These are phyloP conservation scores for Gymnoscopelus braueri DNA, from an alignment of 2,797 vertebrate genomes.

Conservation along the genomic window DNA sequence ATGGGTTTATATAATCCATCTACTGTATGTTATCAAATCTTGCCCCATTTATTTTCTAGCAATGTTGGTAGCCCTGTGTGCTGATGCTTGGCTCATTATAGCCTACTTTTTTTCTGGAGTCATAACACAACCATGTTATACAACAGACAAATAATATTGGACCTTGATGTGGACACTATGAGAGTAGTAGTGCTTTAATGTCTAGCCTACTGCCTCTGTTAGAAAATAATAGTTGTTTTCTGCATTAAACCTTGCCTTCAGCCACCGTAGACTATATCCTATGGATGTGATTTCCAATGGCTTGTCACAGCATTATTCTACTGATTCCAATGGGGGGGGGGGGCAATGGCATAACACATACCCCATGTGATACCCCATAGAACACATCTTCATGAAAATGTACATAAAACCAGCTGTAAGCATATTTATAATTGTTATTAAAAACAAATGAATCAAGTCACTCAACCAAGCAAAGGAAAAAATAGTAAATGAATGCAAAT, in stretches of 20 bases:
- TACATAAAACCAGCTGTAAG: neutral
- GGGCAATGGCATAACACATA: constrained; percentile 54
- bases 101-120: constrained; percentile 33
- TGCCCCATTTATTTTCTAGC: neutral
- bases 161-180: constrained; percentile 34
- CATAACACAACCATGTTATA: constrained; percentile 70
- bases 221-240: neutral
- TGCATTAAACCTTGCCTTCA: neutral
- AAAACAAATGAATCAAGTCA: neutral
- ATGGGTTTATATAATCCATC: constrained; percentile 5
- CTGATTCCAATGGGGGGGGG: constrained; percentile 45
- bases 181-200: constrained; percentile 29
- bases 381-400: constrained; percentile 15
- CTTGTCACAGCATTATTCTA: constrained; percentile 23
- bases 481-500: constrained; percentile 2
- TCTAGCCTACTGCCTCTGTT: neutral
- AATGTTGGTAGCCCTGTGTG: neutral
- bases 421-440: constrained; percentile 7
- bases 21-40: neutral
- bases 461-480: neutral
- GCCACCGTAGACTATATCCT: constrained; percentile 17
- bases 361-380: no score
- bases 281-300: constrained; percentile 12
- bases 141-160: constrained; percentile 66
- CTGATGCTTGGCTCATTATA: constrained; percentile 6